These are phyloP conservation scores for Macquaria australasica DNA, from an alignment of 2,113 vertebrate genomes.

Conservation along the genomic window DNA sequence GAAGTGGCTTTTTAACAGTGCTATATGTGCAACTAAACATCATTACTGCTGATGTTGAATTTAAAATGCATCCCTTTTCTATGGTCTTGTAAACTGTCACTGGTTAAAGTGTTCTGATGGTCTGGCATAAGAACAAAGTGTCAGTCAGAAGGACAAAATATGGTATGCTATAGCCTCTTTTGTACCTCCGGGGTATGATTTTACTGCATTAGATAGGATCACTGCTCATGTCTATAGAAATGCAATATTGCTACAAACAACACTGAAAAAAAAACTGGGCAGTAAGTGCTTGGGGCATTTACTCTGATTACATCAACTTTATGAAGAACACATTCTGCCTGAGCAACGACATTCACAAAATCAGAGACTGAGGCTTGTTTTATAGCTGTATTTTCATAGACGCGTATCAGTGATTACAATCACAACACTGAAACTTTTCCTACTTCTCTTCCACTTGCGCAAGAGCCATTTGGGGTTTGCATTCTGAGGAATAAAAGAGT, in stretches of 20 bases:
- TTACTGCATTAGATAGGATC: conserved; percentile 49
- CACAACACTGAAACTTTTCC: background rate
- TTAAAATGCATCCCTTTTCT: conserved; percentile 3
- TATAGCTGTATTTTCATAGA: conserved; percentile 22
- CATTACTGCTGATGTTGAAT: background rate
- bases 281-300: conserved; percentile 27
- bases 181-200: conserved; percentile 22
- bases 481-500: background rate
- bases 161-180: background rate
- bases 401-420: conserved; percentile 37
- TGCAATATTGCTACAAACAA: conserved; percentile 44
- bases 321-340: conserved; percentile 34
- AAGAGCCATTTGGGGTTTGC: background rate
- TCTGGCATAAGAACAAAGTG: background rate
- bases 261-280: background rate
- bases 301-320: conserved; percentile 51
- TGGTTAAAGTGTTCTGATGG: background rate
- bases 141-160: conserved; percentile 11
- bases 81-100: background rate
- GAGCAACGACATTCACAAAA: conserved; percentile 11
- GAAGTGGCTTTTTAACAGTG: background rate
- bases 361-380: conserved; percentile 24
- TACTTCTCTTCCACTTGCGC: background rate
- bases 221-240: conserved; percentile 49
- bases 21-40: background rate